Evolutionary conservation across 2,113 vertebrate species (phyloP), one percentile per base, ranked within the genome.

Genomic region (Xiphias gladius): DNA sequence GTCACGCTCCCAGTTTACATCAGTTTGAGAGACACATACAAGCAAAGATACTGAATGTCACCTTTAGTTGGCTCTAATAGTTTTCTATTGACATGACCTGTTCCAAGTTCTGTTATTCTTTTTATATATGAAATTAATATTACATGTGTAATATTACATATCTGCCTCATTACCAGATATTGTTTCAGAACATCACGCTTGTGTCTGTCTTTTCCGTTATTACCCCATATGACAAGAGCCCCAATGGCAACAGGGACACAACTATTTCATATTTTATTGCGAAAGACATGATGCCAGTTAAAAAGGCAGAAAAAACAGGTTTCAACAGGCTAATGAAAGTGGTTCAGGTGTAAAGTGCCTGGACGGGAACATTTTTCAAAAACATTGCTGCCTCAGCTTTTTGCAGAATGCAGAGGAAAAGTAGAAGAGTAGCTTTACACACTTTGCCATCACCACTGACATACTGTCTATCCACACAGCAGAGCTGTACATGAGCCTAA

Each of bases 381-480:
- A n/a, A 54, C 20, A n/a, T 32, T 32, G 58, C 32, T 13, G 35
- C 37, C 37, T 35, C 35, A 64, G 61, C 4, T 63, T n/a, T 54
- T 9, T n/a, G 20, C 8, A 11, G 22, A 22, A 54, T 10, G 52
- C 22, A 9, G 8, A 1, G 52, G 7, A 54, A 54, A 54, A 11
- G 52, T 54, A n/a, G 52, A 52, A 22, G 50, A 66, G 63, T n/a
- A 46, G 63, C n/a, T 28, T 66, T 41, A 17, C 39, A 66, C n/a
- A 19, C 7, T 19, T 63, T 46, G 12, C 20, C 37, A 32, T 26
- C 7, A 14, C 39, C 28, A 43, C 39, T 20, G 41, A 48, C 24
- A 28, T 46, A 28, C 30, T 7, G 58, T 32, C 3, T 9, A 32
- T 7, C 58, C 12, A 5, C 65, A 48, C 43, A 12, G 26, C 43